phyloP scores from a whole-genome alignment of 2,888 invertebrate genomes.

The Lamproptera curius region DNA sequence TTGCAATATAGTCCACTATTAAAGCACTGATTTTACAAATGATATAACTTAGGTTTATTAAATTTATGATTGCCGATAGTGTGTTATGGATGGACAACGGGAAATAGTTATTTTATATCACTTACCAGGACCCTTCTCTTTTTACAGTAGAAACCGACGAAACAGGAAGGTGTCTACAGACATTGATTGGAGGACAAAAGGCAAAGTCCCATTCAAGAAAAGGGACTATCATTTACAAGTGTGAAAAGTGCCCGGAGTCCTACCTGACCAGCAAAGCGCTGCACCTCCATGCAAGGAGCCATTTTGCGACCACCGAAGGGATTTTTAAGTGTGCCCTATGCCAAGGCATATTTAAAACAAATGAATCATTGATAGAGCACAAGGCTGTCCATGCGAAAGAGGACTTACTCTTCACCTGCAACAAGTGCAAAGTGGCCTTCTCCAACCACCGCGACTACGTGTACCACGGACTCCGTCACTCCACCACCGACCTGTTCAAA shows the following conservation, averaged over 20 bases:
- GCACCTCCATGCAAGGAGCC: background rate
- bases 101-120: too few relatives aligned
- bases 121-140: too few relatives aligned
- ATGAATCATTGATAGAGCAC: constrained; percentile 32
- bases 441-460: constrained; percentile 33
- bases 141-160: background rate
- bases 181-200: background rate
- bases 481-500: constrained; percentile 6
- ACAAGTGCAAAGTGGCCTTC: constrained; percentile 33
- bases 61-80: too few relatives aligned
- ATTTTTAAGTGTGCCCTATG: constrained; percentile 10
- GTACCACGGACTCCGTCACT: constrained; percentile 30
- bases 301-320: background rate
- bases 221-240: background rate
- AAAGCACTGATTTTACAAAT: too few relatives aligned
- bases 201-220: background rate
- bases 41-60: too few relatives aligned
- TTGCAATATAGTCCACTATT: too few relatives aligned
- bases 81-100: too few relatives aligned
- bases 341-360: constrained; percentile 28
- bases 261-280: background rate
- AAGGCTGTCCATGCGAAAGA: constrained; percentile 29
- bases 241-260: constrained; percentile 1
- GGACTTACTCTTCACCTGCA: constrained; percentile 28
- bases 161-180: background rate